A percentile compares a stretch with the other conserved stretches of the same genome.
phyloP scores from a whole-genome alignment of 1,140 invertebrate species.

The Dendrolimus punctatus region DNA sequence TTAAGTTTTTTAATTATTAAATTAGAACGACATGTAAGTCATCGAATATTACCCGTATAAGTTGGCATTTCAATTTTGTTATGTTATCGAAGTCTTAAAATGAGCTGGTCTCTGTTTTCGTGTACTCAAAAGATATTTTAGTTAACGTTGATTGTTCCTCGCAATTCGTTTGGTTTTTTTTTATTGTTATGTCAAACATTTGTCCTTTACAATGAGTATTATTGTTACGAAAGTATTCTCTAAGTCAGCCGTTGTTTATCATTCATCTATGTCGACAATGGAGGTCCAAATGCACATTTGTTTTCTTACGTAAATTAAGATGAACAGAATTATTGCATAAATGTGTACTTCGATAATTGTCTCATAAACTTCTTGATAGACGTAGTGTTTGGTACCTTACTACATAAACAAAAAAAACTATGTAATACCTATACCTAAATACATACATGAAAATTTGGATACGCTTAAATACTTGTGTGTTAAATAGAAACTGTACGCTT shows the following conservation, averaged over 20 bases:
- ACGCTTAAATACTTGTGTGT: conserved; percentile 62
- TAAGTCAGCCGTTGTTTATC: conserved; percentile 37
- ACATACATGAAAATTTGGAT: conserved; percentile 37
- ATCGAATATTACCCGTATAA: neutral
- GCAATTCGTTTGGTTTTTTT: conserved; percentile 28
- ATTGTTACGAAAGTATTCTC: conserved; percentile 43
- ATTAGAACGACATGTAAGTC: no score
- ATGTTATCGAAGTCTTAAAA: conserved; percentile 45
- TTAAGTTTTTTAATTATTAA: no score
- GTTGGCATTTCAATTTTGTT: conserved; percentile 50
- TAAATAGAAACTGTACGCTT: conserved; percentile 63
- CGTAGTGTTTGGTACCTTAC: conserved; percentile 18
- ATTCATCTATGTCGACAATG: conserved; percentile 60
- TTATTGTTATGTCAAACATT: conserved; percentile 20
- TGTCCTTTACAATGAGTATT: conserved; percentile 31
- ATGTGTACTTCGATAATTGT: no score
- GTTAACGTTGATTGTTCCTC: conserved; percentile 32
- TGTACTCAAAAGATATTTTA: conserved; percentile 63
- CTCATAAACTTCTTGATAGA: no score
- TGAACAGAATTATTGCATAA: neutral
- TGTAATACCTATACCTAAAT: conserved; percentile 31
- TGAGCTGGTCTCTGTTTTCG: conserved; percentile 65
- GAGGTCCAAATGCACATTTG: conserved; percentile 64
- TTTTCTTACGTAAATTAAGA: conserved; percentile 62
- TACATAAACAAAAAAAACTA: conserved; percentile 13